These are phyloP conservation scores for Drymonia ruficornis DNA, from an alignment of 2,888 invertebrate species.

Conservation along the genomic window DNA sequence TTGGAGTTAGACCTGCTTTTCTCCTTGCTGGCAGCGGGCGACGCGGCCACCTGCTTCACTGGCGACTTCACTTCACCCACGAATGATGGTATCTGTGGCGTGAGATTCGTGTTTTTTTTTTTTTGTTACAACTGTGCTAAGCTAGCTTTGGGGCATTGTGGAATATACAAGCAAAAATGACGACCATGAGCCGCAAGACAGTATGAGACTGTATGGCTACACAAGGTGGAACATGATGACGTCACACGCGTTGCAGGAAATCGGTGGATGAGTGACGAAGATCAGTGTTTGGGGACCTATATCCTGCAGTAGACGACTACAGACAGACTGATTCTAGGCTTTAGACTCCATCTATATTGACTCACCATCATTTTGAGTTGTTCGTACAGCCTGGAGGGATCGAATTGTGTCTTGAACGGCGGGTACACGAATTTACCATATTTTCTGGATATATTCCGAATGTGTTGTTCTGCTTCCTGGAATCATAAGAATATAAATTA, in stretches of 20 bases:
- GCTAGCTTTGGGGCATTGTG: too few relatives aligned
- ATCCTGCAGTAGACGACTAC: too few relatives aligned
- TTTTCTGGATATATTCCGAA: conserved; percentile 88
- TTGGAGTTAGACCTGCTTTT: conserved; percentile 67
- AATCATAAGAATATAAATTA: conserved; percentile 15
- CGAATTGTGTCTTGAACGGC: conserved; percentile 88
- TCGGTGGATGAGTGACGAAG: too few relatives aligned
- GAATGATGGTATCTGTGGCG: conserved; percentile 67
- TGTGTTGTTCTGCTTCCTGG: conserved; percentile 91
- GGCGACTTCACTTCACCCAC: conserved; percentile 59
- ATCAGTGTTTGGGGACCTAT: too few relatives aligned
- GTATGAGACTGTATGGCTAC: too few relatives aligned
- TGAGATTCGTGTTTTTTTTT: background rate
- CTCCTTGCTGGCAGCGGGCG: conserved; percentile 47
- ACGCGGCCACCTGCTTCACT: conserved; percentile 38
- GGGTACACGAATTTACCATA: conserved; percentile 91
- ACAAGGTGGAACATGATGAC: too few relatives aligned
- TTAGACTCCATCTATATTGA: background rate
- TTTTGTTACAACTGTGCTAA: too few relatives aligned
- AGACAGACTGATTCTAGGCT: too few relatives aligned
- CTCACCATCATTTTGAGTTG: conserved; percentile 87
- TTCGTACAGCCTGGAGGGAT: conserved; percentile 85
- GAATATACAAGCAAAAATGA: too few relatives aligned
- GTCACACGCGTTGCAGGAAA: too few relatives aligned
- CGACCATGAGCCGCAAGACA: too few relatives aligned